A percentile compares a stretch with the other conserved stretches of the same genome.
Evolutionary conservation across 2,113 vertebrate genomes (phyloP).

Genomic region (Caracal caracal): DNA sequence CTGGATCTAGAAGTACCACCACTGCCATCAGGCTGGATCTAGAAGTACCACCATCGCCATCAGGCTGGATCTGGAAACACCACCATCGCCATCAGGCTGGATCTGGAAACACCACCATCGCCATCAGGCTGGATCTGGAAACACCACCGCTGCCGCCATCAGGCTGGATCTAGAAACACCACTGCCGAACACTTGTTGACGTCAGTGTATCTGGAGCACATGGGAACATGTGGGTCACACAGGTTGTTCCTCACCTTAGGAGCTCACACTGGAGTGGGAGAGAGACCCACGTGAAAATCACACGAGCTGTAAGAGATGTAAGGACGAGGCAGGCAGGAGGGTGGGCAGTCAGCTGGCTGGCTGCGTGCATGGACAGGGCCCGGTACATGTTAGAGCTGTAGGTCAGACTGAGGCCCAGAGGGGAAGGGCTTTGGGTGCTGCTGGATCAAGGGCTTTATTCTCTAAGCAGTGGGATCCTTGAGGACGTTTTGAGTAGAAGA

Average conservation of each 20-base stretch:
- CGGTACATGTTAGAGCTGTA: fast-evolving
- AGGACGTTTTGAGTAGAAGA: background rate
- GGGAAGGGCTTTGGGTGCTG: fast-evolving
- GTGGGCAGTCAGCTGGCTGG: background rate
- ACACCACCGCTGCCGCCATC: too few species aligned
- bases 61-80: too few species aligned
- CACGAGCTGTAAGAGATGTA: background rate
- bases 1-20: too few species aligned
- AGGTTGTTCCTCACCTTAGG: background rate
- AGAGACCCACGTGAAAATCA: background rate
- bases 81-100: too few species aligned
- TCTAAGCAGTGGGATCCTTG: background rate
- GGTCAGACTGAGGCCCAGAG: background rate
- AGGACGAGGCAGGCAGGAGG: background rate
- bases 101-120: too few species aligned
- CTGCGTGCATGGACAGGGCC: fast-evolving
- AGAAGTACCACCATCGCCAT: fast-evolving
- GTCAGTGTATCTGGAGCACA: background rate
- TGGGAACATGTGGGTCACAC: background rate
- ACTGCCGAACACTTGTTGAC: fast-evolving
- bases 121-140: too few species aligned
- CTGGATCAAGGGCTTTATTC: background rate
- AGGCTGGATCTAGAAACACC: too few species aligned
- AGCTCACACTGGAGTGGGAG: background rate
- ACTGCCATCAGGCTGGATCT: too few species aligned